A percentile compares a stretch with the other conserved stretches of the same genome.
phyloP scores from a whole-genome alignment of 2,797 vertebrate genomes.

The Enteromius thamalakanensis region DNA sequence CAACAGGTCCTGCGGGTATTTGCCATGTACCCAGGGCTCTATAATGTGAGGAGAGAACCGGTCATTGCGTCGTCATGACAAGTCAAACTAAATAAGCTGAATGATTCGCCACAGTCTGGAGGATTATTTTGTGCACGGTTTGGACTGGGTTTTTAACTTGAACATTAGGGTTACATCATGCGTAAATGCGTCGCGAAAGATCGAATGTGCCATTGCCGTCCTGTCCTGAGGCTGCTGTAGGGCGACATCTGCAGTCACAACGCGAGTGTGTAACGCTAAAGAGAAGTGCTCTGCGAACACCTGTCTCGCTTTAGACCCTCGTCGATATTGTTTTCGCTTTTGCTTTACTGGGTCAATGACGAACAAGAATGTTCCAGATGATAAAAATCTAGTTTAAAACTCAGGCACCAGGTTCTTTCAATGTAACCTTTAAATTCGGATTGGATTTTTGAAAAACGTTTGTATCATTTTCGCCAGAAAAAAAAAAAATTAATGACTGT shows the following conservation, averaged over 20 bases:
- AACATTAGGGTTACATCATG: constrained; percentile 49
- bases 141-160: constrained; percentile 39
- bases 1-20: constrained; percentile 64
- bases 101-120: neutral
- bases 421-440: neutral
- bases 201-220: constrained; percentile 22
- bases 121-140: neutral
- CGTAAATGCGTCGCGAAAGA: constrained; percentile 55
- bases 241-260: constrained; percentile 59
- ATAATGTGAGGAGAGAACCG: constrained; percentile 40
- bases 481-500: neutral
- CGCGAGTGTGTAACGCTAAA: neutral
- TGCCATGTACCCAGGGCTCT: constrained; percentile 46
- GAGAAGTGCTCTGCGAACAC: constrained; percentile 41
- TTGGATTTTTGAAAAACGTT: neutral
- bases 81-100: constrained; percentile 3
- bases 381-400: neutral
- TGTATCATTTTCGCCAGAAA: neutral
- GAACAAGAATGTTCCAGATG: neutral
- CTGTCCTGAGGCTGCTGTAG: constrained; percentile 47
- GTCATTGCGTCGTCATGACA: constrained; percentile 44
- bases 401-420: neutral
- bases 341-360: constrained; percentile 17
- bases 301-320: neutral
- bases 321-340: neutral